These are phyloP conservation scores for Epinotia ramella DNA, from an alignment of 2,888 invertebrate species.

Conservation along the genomic window DNA sequence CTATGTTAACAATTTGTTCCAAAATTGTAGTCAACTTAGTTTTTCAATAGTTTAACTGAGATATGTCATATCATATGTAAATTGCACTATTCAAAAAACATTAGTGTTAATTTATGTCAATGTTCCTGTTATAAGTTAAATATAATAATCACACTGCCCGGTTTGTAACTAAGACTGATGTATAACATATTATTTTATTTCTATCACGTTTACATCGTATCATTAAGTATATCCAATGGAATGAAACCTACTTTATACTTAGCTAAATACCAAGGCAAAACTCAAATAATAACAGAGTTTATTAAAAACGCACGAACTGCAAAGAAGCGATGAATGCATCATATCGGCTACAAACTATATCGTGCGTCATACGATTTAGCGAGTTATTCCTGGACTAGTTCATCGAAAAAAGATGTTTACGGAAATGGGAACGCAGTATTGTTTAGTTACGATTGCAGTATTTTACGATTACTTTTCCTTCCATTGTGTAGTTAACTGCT, in stretches of 20 bases:
- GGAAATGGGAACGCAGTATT: slow-evolving; percentile 11
- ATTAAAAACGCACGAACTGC: too few relatives aligned
- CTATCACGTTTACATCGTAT: neutral
- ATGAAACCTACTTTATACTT: neutral
- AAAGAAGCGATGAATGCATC: too few relatives aligned
- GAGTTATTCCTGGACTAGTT: neutral
- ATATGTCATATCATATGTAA: neutral
- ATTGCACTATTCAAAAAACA: neutral
- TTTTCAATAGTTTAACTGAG: neutral
- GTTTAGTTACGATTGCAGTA: slow-evolving; percentile 14
- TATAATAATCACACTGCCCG: neutral
- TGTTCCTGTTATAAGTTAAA: neutral
- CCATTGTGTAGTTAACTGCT: slow-evolving; percentile 36
- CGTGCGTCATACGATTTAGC: neutral
- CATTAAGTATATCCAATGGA: neutral
- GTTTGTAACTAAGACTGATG: slow-evolving; percentile 31
- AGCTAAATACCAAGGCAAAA: neutral
- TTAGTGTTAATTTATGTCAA: neutral
- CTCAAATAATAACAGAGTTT: neutral
- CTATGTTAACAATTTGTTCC: too few relatives aligned
- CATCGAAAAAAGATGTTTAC: neutral
- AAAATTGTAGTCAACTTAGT: too few relatives aligned
- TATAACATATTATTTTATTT: slow-evolving; percentile 19
- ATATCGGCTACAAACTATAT: too few relatives aligned
- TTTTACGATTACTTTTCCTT: slow-evolving; percentile 22